phyloP scores from a whole-genome alignment of 1,140 invertebrate genomes.

The Euglossa dilemma region DNA sequence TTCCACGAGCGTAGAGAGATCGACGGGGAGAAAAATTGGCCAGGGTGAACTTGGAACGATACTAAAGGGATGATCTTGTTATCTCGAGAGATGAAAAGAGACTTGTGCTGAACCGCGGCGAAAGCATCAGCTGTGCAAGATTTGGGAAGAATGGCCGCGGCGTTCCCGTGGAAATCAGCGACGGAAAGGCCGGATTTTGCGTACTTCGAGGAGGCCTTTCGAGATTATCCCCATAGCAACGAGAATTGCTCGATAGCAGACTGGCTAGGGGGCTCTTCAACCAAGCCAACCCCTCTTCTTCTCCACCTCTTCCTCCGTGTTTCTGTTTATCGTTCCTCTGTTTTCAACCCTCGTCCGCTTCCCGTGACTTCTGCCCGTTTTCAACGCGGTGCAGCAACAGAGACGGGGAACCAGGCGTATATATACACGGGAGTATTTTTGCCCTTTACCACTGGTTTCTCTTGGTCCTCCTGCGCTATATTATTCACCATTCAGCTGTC shows the following conservation, averaged over 20 bases:
- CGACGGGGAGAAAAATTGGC: no score
- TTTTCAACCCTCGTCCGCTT: constrained; percentile 27
- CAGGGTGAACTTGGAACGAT: neutral
- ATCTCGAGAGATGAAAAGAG: neutral
- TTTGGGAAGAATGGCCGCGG: constrained; percentile 13
- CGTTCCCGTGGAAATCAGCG: constrained; percentile 27
- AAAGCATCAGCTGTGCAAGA: neutral
- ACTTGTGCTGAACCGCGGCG: no score
- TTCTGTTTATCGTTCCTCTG: constrained; percentile 24
- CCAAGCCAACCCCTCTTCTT: constrained; percentile 4
- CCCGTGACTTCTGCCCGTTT: neutral
- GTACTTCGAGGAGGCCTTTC: constrained; percentile 43
- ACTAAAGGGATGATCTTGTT: neutral
- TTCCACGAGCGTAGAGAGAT: no score
- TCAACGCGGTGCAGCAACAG: neutral
- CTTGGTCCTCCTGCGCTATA: constrained; percentile 31
- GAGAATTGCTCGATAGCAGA: constrained; percentile 62
- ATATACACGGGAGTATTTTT: constrained; percentile 5
- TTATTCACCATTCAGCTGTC: constrained; percentile 47
- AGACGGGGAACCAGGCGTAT: neutral
- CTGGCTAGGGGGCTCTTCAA: constrained; percentile 42
- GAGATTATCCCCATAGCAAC: constrained; percentile 68
- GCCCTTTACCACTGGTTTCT: constrained; percentile 7
- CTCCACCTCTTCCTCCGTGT: neutral
- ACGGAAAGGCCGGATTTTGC: constrained; percentile 45